A percentile compares a stretch with the other conserved stretches of the same genome.
Conservation (phyloP, 2,113 vertebrate genomes). For the Periophthalmus modestus region DNA sequence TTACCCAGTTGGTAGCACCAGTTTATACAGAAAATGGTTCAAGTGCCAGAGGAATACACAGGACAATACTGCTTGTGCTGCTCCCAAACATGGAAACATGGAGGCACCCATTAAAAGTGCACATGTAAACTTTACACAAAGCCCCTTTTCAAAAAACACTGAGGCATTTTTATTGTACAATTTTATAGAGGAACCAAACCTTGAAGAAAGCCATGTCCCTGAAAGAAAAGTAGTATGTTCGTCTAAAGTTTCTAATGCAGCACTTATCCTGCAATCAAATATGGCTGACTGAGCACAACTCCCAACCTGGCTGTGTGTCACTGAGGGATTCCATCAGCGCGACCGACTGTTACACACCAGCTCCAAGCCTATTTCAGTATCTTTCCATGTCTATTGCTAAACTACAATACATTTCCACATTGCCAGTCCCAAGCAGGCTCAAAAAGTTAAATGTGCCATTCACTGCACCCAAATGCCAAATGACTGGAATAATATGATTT, state of each 20-base stretch:
- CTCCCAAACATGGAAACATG: not conserved
- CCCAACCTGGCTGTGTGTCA: slow-evolving; percentile 13
- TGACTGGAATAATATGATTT: too few relatives aligned
- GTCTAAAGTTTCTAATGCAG: slow-evolving; percentile 12
- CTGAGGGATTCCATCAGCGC: slow-evolving; percentile 32
- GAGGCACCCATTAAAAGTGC: not conserved
- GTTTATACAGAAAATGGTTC: not conserved
- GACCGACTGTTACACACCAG: slow-evolving; percentile 24
- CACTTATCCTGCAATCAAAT: slow-evolving; percentile 21
- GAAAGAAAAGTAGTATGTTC: slow-evolving; percentile 2
- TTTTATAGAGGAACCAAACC: not conserved
- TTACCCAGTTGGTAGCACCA: not conserved
- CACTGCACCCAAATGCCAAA: too few relatives aligned
- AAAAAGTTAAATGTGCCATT: too few relatives aligned
- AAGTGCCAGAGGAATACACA: not conserved
- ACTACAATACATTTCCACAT: too few relatives aligned
- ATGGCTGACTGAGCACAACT: slow-evolving; percentile 17
- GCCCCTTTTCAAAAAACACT: not conserved
- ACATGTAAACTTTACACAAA: not conserved
- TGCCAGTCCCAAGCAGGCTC: too few relatives aligned
- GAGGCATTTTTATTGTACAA: not conserved
- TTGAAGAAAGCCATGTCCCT: slow-evolving; percentile 1
- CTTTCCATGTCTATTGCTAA: not conserved
- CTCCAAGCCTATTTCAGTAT: not conserved
- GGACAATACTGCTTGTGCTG: not conserved